Base-by-base conservation (phyloP, 1,140 invertebrate species). In the Atopsyche davidsoni region DNA sequence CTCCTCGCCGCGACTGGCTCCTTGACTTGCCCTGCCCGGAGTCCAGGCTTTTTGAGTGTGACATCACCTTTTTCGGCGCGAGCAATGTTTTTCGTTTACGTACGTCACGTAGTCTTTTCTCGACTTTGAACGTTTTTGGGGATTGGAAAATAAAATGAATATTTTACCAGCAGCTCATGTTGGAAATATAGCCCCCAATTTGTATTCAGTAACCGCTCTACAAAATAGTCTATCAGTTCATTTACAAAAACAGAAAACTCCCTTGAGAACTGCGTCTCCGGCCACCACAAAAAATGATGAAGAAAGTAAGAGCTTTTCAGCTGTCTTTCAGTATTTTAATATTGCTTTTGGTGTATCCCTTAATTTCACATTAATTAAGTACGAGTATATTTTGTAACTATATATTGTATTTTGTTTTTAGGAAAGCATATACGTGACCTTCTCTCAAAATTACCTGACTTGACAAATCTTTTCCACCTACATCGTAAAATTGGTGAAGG, bases 401-500 rank as follows among this genome's bases (percentile, higher is more conserved):
- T 17, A 25, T 13, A 42, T 49, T 23, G 28, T 36, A 16, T 43
- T 38, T 51, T 14, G 18, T 31, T 60, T 57, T 25, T 51, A 74
- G 72, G 65, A 39, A 60, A 74, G 40, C 72, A 76, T 57, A 76
- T 78, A 19, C 60, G 53, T 23, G 72, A 78, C 55, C 60, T 81
- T 24, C 46, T 78, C 13, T 53, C 63, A 21, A 77, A 74, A 50
- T 66, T 86, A 35, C 83, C 83, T 28, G 68, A 77, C 51, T 60
- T 86, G 35, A 75, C 77, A 11, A 74, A 80, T 47, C 72, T 82
- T 48, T 86, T 86, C 63, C 66, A 81, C 54, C 63, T 87, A 0
- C 80, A 85, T 62, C 69, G 70, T 11, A 85, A 86, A 61, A 80
- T 87, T 58, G 85, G 85, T 0, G 83, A 86, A 69, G 89, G 88